Evolutionary conservation across 2,888 invertebrate genomes (phyloP), one percentile per base, ranked within the genome.

Genomic region (Caenorhabditis sp.): DNA sequence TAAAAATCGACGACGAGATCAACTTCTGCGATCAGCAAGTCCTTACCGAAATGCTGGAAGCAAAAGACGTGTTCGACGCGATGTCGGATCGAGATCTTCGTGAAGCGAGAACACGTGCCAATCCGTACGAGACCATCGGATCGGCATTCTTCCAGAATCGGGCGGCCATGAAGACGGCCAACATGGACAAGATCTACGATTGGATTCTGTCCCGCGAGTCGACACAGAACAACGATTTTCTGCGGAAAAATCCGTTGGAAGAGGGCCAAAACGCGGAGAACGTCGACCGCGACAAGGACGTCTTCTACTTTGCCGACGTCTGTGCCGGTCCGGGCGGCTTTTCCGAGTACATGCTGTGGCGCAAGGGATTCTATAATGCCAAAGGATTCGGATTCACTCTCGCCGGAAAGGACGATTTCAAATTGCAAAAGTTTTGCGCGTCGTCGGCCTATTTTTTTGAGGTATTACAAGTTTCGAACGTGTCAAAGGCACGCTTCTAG

Each of bases 361-460:
- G 95, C 70, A 91, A 90, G 62, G 95, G 94, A 88, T 94, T 95
- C 50, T 93, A 93, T 86, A 92, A 94, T 85, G 95, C 96, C 11
- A 97, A 97, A 93, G 98, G 97, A 24, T 97, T 97, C 93, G 98
- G 98, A 2, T 95, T 99, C 89, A 99, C 98, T 0, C 93, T 98
- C 53, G 95, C 94, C 92, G 95, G 91, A 51, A 87, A 86, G 56
- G 89, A 90, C 70, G 92, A 92, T 71, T 92, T 92, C 85, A 92
- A 89, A 87, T 92, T 97, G 68, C 94, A 95, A 8, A 95, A 97
- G 82, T 97, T n/a, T n/a, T n/a, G n/a, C n/a, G n/a, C n/a, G n/a
- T n/a, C n/a, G n/a, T n/a, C n/a, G n/a, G n/a, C n/a, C n/a, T n/a
- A n/a, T n/a, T n/a, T n/a, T n/a, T n/a, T n/a, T n/a, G n/a, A n/a